Base-by-base conservation (phyloP, 2,797 vertebrate genomes). In the Bradypodion pumilum region DNA sequence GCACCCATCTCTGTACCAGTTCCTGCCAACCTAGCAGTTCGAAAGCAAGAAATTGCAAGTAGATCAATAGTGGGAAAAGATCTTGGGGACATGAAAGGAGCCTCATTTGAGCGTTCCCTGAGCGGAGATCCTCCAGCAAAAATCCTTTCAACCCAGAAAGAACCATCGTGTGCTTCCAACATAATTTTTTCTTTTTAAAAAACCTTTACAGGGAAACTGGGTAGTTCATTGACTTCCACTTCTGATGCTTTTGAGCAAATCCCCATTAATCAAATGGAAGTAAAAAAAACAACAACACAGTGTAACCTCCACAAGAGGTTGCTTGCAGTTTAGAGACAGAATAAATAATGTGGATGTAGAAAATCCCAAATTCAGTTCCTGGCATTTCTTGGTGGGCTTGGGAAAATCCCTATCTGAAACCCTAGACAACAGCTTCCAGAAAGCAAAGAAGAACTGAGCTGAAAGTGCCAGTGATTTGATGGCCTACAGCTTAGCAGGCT, bases 141-240 rank as follows among this genome's bases (percentile, higher is more conserved):
- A n/a, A n/a, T n/a, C n/a, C n/a, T n/a, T n/a, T n/a, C n/a, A n/a
- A n/a, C n/a, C n/a, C n/a, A n/a, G n/a, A n/a, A n/a, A n/a, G n/a
- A n/a, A n/a, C n/a, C n/a, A n/a, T n/a, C n/a, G n/a, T n/a, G n/a
- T n/a, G n/a, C n/a, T n/a, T n/a, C n/a, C n/a, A n/a, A n/a, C n/a
- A n/a, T n/a, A n/a, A n/a, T n/a, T n/a, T n/a, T n/a, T n/a, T n/a
- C n/a, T n/a, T n/a, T n/a, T n/a, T n/a, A n/a, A n/a, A n/a, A n/a
- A n/a, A n/a, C 16, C 52, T 56, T 56, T 74, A 35, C 21, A 75
- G 1, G 23, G n/a, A 25, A 56, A 56, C 49, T 23, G n/a, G 52
- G 7, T 21, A 25, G 35, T 91, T 81, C 37, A 82, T 49, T 89
- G 77, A 69, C 46, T 90, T 82, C 29, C 86, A 0, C 1, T 27